Evolutionary conservation across 1,140 invertebrate genomes (phyloP), one percentile per base, ranked within the genome.

Genomic region (Hycleus cichorii): DNA sequence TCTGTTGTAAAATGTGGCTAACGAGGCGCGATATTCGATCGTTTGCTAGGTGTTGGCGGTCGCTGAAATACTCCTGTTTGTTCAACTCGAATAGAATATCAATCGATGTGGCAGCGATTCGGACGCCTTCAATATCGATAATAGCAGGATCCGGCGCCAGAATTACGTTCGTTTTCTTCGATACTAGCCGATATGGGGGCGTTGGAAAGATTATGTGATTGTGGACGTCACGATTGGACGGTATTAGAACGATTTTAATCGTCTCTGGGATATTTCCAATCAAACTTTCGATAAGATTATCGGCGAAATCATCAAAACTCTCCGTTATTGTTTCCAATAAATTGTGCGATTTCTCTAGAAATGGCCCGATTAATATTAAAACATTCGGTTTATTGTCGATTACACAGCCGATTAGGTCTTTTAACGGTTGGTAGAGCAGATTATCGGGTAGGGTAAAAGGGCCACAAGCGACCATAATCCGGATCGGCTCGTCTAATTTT

Each of bases 161-260:
- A 47, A 79, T 76, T 10, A 90, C 66, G 69, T 87, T 86, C 7
- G 76, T 50, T 67, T 80, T 80, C 39, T 74, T 78, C 60, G 76
- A 76, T 12, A 74, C 69, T 2, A 75, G 68, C 57, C 72, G 59
- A 64, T 82, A 88, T 5, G 90, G 81, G 4, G 87, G 86, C 1
- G 90, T 92, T 3, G 93, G 93, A 76, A 88, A 95, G 0, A 94
- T 80, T 24, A 82, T 77, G 52, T 86, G 77, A 59, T 89, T 83
- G 73, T 90, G 87, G 0, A 82, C 81, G 69, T 96, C 93, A 70
- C 84, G 82, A 39, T 77, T 76, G 10, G 87, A 91, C 5, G 91
- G 78, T 32, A 92, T 80, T 27, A 95, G 68, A 5, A 91, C 77
- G 18, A 93, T 76, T 66, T 89, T 79, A 39, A 90, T 77, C 59